A percentile compares a stretch with the other conserved stretches of the same genome.
phyloP scores from a whole-genome alignment of 2,888 invertebrate genomes.

The Oscheius sp. region DNA sequence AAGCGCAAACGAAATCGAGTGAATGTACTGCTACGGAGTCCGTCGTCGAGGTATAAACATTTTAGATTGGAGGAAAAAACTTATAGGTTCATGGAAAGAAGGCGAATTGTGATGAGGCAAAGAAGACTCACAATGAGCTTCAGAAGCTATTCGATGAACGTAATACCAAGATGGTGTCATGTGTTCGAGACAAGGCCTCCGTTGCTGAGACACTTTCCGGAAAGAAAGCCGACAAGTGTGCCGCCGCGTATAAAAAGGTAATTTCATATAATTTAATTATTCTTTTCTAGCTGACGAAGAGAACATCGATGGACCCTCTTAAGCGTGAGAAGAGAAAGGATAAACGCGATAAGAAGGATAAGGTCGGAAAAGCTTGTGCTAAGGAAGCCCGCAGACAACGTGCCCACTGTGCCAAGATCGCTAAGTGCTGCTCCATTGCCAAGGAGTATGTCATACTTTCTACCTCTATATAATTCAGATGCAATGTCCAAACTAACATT shows the following conservation, averaged over 20 bases:
- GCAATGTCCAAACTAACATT: not conserved
- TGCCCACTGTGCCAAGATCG: slow-evolving; percentile 47
- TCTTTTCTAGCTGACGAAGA: slow-evolving; percentile 18
- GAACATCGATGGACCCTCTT: slow-evolving; percentile 18
- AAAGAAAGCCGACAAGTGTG: slow-evolving; percentile 23
- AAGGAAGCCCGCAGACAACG: slow-evolving; percentile 47
- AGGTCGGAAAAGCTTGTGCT: slow-evolving; percentile 33
- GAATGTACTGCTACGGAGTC: slow-evolving; percentile 23
- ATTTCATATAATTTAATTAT: too few relatives aligned
- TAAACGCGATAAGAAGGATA: slow-evolving; percentile 30
- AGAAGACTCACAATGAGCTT: slow-evolving; percentile 20
- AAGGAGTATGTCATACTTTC: slow-evolving; percentile 36
- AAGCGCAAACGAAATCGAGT: slow-evolving; percentile 24
- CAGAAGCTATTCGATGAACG: slow-evolving; percentile 21
- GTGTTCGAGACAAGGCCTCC: slow-evolving; percentile 21
- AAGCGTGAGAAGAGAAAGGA: slow-evolving; percentile 33
- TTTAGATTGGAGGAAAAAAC: not conserved
- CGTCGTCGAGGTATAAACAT: slow-evolving; percentile 10
- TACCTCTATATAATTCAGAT: not conserved
- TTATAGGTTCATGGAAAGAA: slow-evolving; percentile 23
- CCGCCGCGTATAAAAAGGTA: slow-evolving; percentile 28
- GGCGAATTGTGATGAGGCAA: slow-evolving; percentile 26
- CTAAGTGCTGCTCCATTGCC: slow-evolving; percentile 49
- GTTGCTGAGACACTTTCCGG: slow-evolving; percentile 21
- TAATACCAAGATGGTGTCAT: slow-evolving; percentile 17